These are phyloP conservation scores for Girardia tigrina DNA, from an alignment of 2,888 invertebrate species.

Conservation along the genomic window DNA sequence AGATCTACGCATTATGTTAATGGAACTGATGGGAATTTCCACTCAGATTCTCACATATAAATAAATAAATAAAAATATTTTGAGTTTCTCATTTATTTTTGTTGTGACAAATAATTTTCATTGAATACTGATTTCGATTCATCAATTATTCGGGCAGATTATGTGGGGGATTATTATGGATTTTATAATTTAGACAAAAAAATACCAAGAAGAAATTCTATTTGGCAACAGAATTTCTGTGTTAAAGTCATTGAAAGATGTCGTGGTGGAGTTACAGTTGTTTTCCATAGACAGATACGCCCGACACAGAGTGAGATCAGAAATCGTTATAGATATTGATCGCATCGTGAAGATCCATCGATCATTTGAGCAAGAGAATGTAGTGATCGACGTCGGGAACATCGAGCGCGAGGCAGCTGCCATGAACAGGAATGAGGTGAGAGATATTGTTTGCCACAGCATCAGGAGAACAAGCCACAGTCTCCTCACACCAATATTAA, in stretches of 20 bases:
- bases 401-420: not conserved
- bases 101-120: too few species aligned
- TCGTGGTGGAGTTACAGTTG: not conserved
- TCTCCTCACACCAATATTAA: too few species aligned
- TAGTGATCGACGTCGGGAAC: constrained; percentile 8
- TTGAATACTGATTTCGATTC: too few species aligned
- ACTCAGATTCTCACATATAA: too few species aligned
- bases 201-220: not conserved
- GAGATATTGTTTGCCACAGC: not conserved
- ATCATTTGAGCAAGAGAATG: not conserved
- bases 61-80: too few species aligned
- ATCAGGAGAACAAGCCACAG: too few species aligned
- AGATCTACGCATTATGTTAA: too few species aligned
- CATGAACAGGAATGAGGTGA: not conserved
- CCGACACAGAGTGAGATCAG: not conserved
- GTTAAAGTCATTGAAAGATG: not conserved
- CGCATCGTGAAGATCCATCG: not conserved
- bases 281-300: constrained; percentile 23
- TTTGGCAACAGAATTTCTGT: not conserved
- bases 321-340: not conserved
- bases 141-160: too few species aligned
- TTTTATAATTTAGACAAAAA: constrained; percentile 13
- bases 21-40: too few species aligned
- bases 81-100: too few species aligned
- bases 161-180: too few species aligned